Evolutionary conservation across 2,113 vertebrate genomes (phyloP).

Genomic region (Protobothrops mucrosquamatus): DNA sequence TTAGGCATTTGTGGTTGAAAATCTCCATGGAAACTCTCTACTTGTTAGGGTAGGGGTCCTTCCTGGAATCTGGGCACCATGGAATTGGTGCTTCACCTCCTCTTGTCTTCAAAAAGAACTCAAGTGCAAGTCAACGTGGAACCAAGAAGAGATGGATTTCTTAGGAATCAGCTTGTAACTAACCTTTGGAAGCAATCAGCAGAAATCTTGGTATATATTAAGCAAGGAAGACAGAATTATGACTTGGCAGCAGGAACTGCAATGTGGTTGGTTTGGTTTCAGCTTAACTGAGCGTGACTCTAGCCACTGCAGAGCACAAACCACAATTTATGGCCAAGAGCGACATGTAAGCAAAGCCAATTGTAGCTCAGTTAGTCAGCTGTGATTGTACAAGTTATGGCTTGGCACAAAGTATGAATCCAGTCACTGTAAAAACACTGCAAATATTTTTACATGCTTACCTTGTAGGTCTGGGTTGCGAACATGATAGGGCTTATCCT

Average conservation of each 20-base stretch:
- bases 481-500: conserved; percentile 79
- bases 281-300: neutral
- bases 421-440: neutral
- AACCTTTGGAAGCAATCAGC: neutral
- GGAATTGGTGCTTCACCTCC: neutral
- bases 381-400: neutral
- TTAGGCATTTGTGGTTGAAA: no score
- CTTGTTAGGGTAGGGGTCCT: neutral
- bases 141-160: neutral
- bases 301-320: neutral
- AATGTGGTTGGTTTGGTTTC: neutral
- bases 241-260: neutral
- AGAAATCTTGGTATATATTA: neutral
- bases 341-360: neutral
- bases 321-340: neutral
- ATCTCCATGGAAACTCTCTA: neutral
- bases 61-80: neutral
- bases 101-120: neutral
- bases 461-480: conserved; percentile 82
- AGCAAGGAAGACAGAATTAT: neutral
- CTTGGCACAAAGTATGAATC: neutral
- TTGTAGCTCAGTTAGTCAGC: neutral
- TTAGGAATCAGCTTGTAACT: neutral
- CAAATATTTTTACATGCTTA: conserved; percentile 55
- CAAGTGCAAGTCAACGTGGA: neutral